Evolutionary conservation across 2,888 invertebrate species (phyloP).

Genomic region (Aphidoletes aphidimyza): DNA sequence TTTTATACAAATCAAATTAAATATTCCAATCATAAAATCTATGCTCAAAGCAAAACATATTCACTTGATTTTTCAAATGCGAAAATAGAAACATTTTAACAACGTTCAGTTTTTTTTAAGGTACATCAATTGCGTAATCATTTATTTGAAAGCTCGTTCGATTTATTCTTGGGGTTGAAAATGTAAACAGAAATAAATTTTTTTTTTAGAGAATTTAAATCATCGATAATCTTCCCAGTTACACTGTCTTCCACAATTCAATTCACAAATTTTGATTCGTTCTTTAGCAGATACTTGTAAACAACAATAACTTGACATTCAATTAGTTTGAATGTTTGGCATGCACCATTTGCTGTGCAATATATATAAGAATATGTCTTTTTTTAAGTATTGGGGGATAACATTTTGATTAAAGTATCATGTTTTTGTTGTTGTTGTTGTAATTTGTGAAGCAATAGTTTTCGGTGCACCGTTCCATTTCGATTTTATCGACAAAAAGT

Average conservation of each 20-base stretch:
- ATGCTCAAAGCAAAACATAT: background rate
- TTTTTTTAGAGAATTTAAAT: too few species aligned
- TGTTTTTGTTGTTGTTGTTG: too few species aligned
- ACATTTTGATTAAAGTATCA: background rate
- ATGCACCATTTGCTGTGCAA: conserved; percentile 25
- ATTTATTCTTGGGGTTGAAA: background rate
- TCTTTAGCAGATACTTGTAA: background rate
- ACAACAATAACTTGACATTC: conserved; percentile 41
- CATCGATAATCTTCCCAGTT: background rate
- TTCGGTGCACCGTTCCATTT: conserved; percentile 20
- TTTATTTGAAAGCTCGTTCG: conserved; percentile 52
- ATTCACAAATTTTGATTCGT: background rate
- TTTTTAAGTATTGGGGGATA: background rate
- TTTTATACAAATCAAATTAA: background rate
- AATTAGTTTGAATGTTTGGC: background rate
- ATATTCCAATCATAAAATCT: background rate
- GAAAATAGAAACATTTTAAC: conserved; percentile 28
- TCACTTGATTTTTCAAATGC: background rate
- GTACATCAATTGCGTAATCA: conserved; percentile 50
- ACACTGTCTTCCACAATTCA: background rate
- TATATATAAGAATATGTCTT: conserved; percentile 6
- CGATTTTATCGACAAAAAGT: background rate
- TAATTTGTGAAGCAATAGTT: background rate
- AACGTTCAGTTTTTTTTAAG: conserved; percentile 1
- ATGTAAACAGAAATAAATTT: background rate